Conservation (phyloP, 2,888 invertebrate species). For the Patella ulyssiponensis region DNA sequence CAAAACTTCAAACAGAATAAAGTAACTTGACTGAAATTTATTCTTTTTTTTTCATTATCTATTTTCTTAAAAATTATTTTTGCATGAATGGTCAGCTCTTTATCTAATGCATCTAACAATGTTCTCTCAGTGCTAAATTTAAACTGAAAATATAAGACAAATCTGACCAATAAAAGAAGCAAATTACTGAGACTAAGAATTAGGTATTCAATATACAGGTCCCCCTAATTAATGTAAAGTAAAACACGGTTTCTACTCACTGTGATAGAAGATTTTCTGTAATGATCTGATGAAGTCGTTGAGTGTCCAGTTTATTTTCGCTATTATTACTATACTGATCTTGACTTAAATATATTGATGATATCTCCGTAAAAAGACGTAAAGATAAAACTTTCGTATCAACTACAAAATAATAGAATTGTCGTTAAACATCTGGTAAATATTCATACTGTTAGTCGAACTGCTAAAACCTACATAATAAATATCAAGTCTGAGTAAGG, state of each 20-base stretch:
- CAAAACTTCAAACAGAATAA: too few species aligned
- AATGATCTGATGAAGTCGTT: slow-evolving; percentile 61
- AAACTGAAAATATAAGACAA: too few species aligned
- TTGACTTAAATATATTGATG: slow-evolving; percentile 63
- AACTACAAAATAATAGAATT: slow-evolving; percentile 44
- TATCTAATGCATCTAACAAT: too few species aligned
- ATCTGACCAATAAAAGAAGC: too few species aligned
- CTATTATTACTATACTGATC: slow-evolving; percentile 48
- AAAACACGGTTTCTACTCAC: slow-evolving; percentile 49
- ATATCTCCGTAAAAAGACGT: slow-evolving; percentile 67
- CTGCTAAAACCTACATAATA: neutral
- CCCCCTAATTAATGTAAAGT: too few species aligned
- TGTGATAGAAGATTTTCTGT: slow-evolving; percentile 65
- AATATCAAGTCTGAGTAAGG: neutral
- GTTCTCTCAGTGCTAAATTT: too few species aligned
- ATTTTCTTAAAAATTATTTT: too few species aligned
- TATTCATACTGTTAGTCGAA: neutral
- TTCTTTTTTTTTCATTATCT: too few species aligned
- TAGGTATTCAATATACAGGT: too few species aligned
- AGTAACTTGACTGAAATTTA: too few species aligned
- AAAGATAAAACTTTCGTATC: slow-evolving; percentile 64
- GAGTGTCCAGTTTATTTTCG: slow-evolving; percentile 47
- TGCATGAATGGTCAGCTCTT: too few species aligned
- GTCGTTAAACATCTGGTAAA: neutral
- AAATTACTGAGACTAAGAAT: too few species aligned